Evolutionary conservation across 1,140 invertebrate species (phyloP), one percentile per base, ranked within the genome.

Genomic region (Camponotus floridanus): DNA sequence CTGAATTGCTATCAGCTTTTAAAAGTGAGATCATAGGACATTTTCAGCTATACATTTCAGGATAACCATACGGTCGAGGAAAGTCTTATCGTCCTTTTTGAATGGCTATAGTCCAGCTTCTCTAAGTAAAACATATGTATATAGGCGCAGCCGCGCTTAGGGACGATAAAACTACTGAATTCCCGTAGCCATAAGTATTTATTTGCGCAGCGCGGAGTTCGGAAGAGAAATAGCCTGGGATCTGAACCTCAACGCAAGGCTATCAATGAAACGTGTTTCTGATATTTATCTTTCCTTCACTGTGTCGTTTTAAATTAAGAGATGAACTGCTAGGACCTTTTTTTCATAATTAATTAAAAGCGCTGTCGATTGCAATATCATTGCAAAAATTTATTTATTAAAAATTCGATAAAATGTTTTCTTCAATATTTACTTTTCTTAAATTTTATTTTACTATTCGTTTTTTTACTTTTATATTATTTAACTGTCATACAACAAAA

Each of bases 101-200:
- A 74, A 39, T 55, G 55, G 21, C 21, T 80, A 76, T 13, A 76
- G 86, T 68, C 55, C 74, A 26, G 55, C 3, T 42, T 79, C 55
- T 88, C 55, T 88, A 89, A 89, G 86, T 89, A 76, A 89, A 89
- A 89, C 62, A 57, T 89, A 88, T 64, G 51, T 79, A 62, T 26
- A 62, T 62, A 65, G 67, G 61, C 57, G 51, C 36, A 71, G 48
- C 33, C 57, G 39, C 74, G 86, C 68, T 68, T 86, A 89, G 84
- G 81, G 59, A 68, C 86, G 81, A 87, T 71, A 76, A 88, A 88
- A 79, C 73, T 88, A 89, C 86, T 55, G 62, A 73, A 33, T 61
- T 61, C 71, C 55, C 51, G 57, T 61, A 65, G 42, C 68, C 61
- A 76, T 89, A 81, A 26, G 71, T 86, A 88, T 73, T 85, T 83